These are phyloP conservation scores for Sesamia nonagrioides DNA, from an alignment of 1,140 invertebrate species.

Conservation along the genomic window DNA sequence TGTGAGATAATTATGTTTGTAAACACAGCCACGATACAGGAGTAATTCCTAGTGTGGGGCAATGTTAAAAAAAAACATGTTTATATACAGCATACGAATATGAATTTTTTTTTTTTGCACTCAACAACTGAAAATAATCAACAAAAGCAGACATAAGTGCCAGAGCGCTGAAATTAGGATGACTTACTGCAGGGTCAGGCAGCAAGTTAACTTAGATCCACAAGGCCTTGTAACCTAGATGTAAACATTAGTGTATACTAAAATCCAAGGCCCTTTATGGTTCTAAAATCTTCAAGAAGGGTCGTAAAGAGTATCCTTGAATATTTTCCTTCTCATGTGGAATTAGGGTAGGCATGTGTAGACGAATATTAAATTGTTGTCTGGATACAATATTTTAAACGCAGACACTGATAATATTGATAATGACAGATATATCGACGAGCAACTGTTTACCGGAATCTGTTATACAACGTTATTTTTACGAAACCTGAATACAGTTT, in stretches of 20 bases:
- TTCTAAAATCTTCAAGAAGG: slow-evolving; percentile 24
- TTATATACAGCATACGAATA: slow-evolving; percentile 20
- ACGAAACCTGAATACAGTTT: too few relatives aligned
- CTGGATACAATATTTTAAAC: background rate
- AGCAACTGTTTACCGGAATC: too few relatives aligned
- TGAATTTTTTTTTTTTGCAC: slow-evolving; percentile 22
- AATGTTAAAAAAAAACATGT: too few relatives aligned
- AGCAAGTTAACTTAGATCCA: slow-evolving; percentile 26
- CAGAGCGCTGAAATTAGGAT: slow-evolving; percentile 31
- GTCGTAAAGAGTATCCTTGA: slow-evolving; percentile 31
- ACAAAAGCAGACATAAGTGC: slow-evolving; percentile 26
- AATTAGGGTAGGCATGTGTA: background rate
- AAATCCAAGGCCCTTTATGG: slow-evolving; percentile 22
- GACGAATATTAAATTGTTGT: background rate
- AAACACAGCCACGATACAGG: too few relatives aligned
- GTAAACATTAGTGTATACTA: slow-evolving; percentile 25
- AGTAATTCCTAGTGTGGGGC: too few relatives aligned
- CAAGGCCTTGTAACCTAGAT: slow-evolving; percentile 32
- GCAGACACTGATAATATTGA: too few relatives aligned
- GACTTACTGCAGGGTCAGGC: slow-evolving; percentile 10
- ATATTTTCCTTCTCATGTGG: slow-evolving; percentile 14
- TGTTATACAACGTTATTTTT: too few relatives aligned
- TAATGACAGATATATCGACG: too few relatives aligned
- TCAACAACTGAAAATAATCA: slow-evolving; percentile 40
- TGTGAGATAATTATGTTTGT: too few relatives aligned